Evolutionary conservation across 2,888 invertebrate genomes (phyloP).

Genomic region (Acronicta alni): DNA sequence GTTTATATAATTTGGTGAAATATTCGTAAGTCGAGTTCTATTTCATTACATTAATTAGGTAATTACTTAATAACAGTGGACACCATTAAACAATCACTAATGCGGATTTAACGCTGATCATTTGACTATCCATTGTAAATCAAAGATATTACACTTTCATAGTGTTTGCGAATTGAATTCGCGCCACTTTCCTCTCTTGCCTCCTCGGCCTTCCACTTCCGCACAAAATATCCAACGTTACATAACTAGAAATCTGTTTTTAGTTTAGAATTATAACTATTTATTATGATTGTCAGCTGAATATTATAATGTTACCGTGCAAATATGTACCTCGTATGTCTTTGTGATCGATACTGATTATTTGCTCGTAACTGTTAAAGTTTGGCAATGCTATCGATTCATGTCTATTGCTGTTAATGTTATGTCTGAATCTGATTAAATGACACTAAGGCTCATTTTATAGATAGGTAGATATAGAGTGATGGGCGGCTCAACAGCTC

Average conservation of each 20-base stretch:
- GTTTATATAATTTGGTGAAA: no score
- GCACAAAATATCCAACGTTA: conserved; percentile 41
- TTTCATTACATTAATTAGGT: no score
- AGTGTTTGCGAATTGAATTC: conserved; percentile 40
- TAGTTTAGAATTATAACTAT: conserved; percentile 33
- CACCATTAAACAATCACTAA: neutral
- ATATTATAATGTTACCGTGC: conserved; percentile 37
- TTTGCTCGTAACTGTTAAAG: neutral
- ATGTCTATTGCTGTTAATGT: no score
- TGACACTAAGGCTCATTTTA: no score
- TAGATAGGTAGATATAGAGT: no score
- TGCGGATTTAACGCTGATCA: neutral
- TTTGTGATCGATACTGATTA: conserved; percentile 1
- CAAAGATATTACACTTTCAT: conserved; percentile 24
- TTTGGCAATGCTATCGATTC: no score
- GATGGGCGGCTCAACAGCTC: no score
- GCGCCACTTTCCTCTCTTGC: conserved; percentile 40
- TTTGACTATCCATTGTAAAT: conserved; percentile 7
- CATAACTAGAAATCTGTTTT: conserved; percentile 43
- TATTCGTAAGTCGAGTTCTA: no score
- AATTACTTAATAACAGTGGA: neutral
- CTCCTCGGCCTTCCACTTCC: conserved; percentile 25
- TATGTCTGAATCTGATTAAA: no score
- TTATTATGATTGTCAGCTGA: conserved; percentile 33
- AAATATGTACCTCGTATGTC: conserved; percentile 26